phyloP scores from a whole-genome alignment of 2,797 vertebrate species.

The Poecilia picta region DNA sequence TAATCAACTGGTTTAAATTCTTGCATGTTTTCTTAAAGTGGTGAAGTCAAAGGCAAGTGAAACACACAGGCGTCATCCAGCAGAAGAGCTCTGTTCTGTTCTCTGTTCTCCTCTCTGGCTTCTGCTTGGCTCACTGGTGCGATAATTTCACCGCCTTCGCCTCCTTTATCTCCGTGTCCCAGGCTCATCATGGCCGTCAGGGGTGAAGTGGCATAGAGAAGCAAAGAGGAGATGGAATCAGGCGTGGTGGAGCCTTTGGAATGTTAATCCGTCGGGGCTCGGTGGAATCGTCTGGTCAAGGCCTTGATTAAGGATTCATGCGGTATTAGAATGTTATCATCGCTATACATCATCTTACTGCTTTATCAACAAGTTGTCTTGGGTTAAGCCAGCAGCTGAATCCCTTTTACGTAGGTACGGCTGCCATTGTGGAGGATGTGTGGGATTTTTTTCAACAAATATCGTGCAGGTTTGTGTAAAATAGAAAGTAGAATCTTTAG shows the following conservation, averaged over 20 bases:
- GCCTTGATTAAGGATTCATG: conserved; percentile 66
- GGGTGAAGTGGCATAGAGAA: conserved; percentile 48
- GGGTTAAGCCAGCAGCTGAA: conserved; percentile 39
- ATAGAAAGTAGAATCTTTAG: not conserved
- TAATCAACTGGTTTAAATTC: not conserved
- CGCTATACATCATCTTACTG: conserved; percentile 54
- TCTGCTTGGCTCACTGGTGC: conserved; percentile 22
- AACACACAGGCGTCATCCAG: not conserved
- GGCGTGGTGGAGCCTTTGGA: conserved; percentile 35
- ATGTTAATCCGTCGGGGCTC: conserved; percentile 56
- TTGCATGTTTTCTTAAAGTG: not conserved
- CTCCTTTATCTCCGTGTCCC: conserved; percentile 39
- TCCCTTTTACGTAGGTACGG: conserved; percentile 36
- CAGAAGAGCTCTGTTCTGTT: conserved; percentile 10
- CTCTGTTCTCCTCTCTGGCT: not conserved
- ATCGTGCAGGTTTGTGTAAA: conserved; percentile 19
- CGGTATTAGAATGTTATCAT: conserved; percentile 58
- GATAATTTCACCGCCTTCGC: conserved; percentile 32
- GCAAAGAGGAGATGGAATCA: conserved; percentile 58
- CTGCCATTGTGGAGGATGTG: conserved; percentile 9
- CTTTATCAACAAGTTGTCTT: conserved; percentile 49
- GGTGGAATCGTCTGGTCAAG: conserved; percentile 33
- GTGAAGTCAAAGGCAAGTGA: not conserved
- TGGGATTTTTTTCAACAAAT: not conserved
- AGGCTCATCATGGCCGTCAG: conserved; percentile 38